Base-by-base conservation (phyloP, 2,888 invertebrate species). In the Tineola bisselliella region DNA sequence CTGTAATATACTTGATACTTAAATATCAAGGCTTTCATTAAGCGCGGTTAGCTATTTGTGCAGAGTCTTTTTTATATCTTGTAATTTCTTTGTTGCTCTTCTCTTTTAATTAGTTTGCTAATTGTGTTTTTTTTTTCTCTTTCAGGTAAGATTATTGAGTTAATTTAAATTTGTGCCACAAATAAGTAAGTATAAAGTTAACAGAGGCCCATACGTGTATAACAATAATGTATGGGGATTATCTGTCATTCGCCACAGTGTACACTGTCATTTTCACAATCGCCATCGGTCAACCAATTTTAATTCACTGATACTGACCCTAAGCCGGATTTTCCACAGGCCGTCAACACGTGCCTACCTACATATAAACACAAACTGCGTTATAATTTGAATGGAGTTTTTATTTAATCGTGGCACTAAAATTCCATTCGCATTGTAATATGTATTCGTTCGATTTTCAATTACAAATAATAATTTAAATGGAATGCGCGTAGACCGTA, bases 291-390 rank as follows among this genome's bases (percentile, higher is more conserved):
- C 78, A 75, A 67, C 65, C 71, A 68, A 68, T 70, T 77, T 79
- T 75, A 76, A 77, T 76, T 74, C 70, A 67, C 67, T 68, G 69
- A 73, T 71, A 70, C 68, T 70, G 67, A 69, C 72, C 70, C 71
- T 70, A 69, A 73, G 68, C 74, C 71, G 73, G 70, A 74, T 76
- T 72, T 72, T 69, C 69, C 68, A 69, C 73, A 71, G 74, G 77
- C 78, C 72, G 75, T 75, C 71, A 67, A 68, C 69, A 66, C 64
- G 67, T 67, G 70, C 54, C 25, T 25, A 25, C 25, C 52, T 54
- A 54, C 4, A 6, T n/a, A 54, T 54, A 54, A 54, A 54, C 54
- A 18, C 48, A 13, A 48, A 48, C 18, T 48, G 48, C n/a, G n/a
- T 48, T 48, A 5, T 15, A 48, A 48, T 48, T 48, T 48, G 17